These are phyloP conservation scores for Drosophila quasianomalipes DNA, from an alignment of 2,888 invertebrate genomes.

Conservation along the genomic window DNA sequence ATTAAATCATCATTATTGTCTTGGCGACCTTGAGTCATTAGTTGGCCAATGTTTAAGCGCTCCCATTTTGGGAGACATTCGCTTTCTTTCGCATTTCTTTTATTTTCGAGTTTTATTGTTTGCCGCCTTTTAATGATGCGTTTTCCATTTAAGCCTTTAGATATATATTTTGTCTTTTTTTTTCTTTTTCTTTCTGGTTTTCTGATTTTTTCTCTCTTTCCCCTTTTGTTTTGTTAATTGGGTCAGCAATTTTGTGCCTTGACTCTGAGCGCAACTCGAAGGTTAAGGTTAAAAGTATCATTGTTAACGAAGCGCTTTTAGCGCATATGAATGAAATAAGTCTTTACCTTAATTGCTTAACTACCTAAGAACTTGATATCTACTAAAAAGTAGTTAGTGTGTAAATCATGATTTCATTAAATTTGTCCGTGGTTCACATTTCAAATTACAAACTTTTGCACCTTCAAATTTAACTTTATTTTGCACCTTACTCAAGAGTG, in stretches of 20 bases:
- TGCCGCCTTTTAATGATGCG: constrained; percentile 47
- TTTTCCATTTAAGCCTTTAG: constrained; percentile 60
- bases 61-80: constrained; percentile 62
- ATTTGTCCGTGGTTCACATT: neutral
- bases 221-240: constrained; percentile 44
- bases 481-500: neutral
- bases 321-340: neutral
- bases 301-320: neutral
- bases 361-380: neutral
- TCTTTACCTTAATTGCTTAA: neutral
- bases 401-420: neutral
- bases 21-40: constrained; percentile 82
- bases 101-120: constrained; percentile 64
- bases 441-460: neutral
- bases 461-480: neutral
- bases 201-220: constrained; percentile 9
- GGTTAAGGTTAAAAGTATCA: constrained; percentile 18
- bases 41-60: constrained; percentile 47
- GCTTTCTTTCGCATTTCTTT: constrained; percentile 74
- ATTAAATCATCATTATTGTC: constrained; percentile 85
- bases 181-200: neutral
- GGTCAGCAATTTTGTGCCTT: constrained; percentile 47
- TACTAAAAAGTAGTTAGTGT: neutral
- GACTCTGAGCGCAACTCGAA: constrained; percentile 19
- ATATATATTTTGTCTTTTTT: neutral